Conservation (phyloP, 2,888 invertebrate genomes). For the Caenorhabditis becei region DNA sequence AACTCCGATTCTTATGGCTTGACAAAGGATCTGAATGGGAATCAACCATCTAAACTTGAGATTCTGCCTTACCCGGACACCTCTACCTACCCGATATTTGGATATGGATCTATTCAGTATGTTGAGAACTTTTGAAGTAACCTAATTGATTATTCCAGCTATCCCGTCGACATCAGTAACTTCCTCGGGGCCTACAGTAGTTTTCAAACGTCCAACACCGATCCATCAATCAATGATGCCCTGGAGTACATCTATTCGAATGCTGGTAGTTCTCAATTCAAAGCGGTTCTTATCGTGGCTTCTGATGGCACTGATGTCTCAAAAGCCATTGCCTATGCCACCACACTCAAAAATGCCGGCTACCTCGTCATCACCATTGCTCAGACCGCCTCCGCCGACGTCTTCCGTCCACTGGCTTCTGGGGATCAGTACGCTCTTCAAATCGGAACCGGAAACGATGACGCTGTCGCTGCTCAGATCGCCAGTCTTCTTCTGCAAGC, state of each 20-base stretch:
- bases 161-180: not conserved
- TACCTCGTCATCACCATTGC: constrained; percentile 48
- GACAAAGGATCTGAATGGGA: constrained; percentile 28
- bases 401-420: constrained; percentile 34
- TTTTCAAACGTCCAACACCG: not conserved
- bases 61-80: constrained; percentile 44
- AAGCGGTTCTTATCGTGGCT: constrained; percentile 43
- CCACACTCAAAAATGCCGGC: constrained; percentile 13
- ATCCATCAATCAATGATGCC: constrained; percentile 27
- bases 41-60: constrained; percentile 32
- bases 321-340: not conserved
- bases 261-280: not conserved
- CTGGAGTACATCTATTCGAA: constrained; percentile 7
- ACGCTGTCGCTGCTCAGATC: constrained; percentile 30
- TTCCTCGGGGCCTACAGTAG: not conserved
- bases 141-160: constrained; percentile 16
- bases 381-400: constrained; percentile 18
- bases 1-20: constrained; percentile 34
- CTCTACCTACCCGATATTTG: not conserved
- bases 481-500: constrained; percentile 26
- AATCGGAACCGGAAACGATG: constrained; percentile 27
- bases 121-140: not conserved
- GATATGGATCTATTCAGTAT: constrained; percentile 40
- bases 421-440: constrained; percentile 30
- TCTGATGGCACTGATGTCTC: constrained; percentile 21